Evolutionary conservation across 2,888 invertebrate species (phyloP).

Genomic region (Torymus aiolomorphi): DNA sequence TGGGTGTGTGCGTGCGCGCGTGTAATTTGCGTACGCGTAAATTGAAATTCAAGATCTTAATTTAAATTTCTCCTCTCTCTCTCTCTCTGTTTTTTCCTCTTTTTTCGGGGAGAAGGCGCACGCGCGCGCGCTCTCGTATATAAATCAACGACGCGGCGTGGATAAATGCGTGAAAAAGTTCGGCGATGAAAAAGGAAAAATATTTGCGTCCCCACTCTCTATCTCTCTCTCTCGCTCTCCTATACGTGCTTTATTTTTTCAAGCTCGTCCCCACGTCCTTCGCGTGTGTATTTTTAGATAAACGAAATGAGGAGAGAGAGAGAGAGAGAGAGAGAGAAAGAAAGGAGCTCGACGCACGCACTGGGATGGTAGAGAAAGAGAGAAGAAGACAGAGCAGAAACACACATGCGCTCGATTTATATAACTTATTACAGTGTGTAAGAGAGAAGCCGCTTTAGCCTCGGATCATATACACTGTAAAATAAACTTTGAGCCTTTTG

Average conservation of each 20-base stretch:
- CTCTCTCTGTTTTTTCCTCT: constrained; percentile 14
- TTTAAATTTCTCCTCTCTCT: constrained; percentile 48
- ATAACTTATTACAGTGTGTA: constrained; percentile 45
- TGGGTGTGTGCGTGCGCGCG: constrained; percentile 20
- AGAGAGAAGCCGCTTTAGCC: background rate
- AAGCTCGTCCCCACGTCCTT: constrained; percentile 34
- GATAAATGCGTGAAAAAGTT: constrained; percentile 35
- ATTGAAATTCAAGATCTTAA: constrained; percentile 54
- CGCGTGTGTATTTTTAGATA: constrained; percentile 49
- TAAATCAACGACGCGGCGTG: constrained; percentile 43
- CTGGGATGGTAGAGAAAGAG: background rate
- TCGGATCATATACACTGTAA: background rate
- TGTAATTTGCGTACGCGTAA: constrained; percentile 47
- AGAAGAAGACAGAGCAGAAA: constrained; percentile 12
- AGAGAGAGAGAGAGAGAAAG: constrained; percentile 13
- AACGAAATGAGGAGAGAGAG: constrained; percentile 36
- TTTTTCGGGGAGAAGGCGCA: too few species aligned
- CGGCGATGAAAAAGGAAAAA: constrained; percentile 46
- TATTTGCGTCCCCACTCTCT: constrained; percentile 29
- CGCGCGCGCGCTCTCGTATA: constrained; percentile 11
- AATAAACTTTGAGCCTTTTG: background rate
- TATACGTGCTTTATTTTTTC: constrained; percentile 28
- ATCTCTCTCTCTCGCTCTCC: background rate
- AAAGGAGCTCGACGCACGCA: background rate
- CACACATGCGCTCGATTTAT: constrained; percentile 51